Evolutionary conservation across 1,140 invertebrate species (phyloP), one percentile per base, ranked within the genome.

Genomic region (Drosophila athabasca): DNA sequence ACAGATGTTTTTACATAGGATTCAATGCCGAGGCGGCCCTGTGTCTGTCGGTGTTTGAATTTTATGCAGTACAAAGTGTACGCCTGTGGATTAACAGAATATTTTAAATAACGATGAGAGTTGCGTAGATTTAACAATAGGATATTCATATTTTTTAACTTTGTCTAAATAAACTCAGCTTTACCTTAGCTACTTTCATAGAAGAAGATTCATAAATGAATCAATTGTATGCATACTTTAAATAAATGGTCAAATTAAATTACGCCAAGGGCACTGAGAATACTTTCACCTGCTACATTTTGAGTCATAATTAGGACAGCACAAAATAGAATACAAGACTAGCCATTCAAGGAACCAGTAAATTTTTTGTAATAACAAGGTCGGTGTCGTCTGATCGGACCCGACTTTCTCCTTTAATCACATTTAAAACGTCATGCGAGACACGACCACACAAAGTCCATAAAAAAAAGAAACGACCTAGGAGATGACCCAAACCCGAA

Each of bases 401-500:
- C 60, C 67, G 59, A 44, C 44, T 35, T 66, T 57, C 55, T 69
- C 44, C 83, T 88, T 87, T 87, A 87, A 87, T 87, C 83, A 88
- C 79, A 60, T 67, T 78, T 79, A 72, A 87, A 87, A 87, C 61
- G 79, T 79, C 74, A 87, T 75, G 57, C 70, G 59, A 62, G 59
- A 65, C 72, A 78, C 83, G 83, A 88, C 83, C 83, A 87, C 83
- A 87, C 83, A 87, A 87, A 88, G 68, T 60, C 70, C 83, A 88
- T 87, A 88, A 87, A 80, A 75, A 79, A 45, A 52, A 31, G 31
- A 26, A 26, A 45, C 48, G 52, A 62, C 22, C 44, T 46, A 46
- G 59, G 52, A 62, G 52, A 44, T 69, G 59, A 66, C 70, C 65
- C 66, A 76, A 61, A 64, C 66, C 68, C 57, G 62, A 88, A 79